A percentile compares a stretch with the other conserved stretches of the same genome.
Conservation (phyloP, 2,797 vertebrate genomes). For the Rousettus madagascariensis region DNA sequence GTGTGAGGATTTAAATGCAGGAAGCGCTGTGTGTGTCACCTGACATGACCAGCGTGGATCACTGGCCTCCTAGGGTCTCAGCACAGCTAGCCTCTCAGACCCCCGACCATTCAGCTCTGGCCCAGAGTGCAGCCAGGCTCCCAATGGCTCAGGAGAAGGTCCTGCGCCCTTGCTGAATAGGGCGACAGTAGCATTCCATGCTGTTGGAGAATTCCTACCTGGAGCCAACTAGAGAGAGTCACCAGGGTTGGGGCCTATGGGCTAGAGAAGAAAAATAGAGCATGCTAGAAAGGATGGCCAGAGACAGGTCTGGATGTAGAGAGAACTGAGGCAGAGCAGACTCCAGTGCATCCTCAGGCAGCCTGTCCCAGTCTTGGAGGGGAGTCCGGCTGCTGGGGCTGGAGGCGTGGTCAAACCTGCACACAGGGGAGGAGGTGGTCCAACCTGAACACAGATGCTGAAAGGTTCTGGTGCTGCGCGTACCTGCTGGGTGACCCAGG, state of each 20-base stretch:
- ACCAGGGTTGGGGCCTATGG: background rate
- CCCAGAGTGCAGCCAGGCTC: background rate
- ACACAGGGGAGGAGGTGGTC: rapidly evolving
- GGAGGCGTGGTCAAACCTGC: background rate
- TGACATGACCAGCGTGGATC: background rate
- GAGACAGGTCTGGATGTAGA: background rate
- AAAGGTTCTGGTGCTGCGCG: background rate
- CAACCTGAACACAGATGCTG: background rate
- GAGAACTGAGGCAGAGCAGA: too few relatives aligned
- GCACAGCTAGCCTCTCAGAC: background rate
- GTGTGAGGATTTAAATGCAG: rapidly evolving
- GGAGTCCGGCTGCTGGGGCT: background rate
- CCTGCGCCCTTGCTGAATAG: background rate
- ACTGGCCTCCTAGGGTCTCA: background rate
- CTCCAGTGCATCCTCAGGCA: too few relatives aligned
- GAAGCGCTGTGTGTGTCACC: background rate
- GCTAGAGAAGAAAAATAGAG: background rate
- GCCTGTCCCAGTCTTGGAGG: background rate
- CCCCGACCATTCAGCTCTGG: background rate
- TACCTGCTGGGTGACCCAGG: background rate
- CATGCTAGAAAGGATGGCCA: background rate
- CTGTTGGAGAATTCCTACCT: background rate
- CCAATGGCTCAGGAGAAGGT: too few relatives aligned
- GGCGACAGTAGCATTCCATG: background rate
- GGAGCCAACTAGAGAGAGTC: background rate